Percentiles rank a stretch among this genome's conserved stretches.
These are phyloP conservation scores for Xenus cinereus DNA, from an alignment of 2,113 vertebrate genomes.

Conservation along the genomic window DNA sequence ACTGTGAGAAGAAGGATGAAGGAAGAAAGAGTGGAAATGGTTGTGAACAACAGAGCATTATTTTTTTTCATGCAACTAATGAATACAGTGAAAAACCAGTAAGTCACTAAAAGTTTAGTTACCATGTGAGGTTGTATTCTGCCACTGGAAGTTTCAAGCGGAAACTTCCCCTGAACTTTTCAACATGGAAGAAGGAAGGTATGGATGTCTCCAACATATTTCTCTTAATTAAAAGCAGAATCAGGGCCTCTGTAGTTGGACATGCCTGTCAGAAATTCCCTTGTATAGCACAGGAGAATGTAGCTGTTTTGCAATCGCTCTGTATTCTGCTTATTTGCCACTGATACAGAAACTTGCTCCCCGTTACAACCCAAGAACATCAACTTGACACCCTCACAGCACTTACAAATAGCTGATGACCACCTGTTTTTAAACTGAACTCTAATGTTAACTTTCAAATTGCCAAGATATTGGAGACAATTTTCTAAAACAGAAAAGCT, in stretches of 20 bases:
- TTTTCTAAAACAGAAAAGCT: not conserved
- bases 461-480: conserved; percentile 14
- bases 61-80: not conserved
- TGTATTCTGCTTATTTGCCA: not conserved
- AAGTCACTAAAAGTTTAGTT: not conserved
- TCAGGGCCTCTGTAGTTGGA: not conserved
- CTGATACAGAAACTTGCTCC: not conserved
- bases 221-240: not conserved
- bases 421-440: conserved; percentile 43
- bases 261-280: not conserved
- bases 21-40: not conserved
- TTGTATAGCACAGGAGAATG: not conserved
- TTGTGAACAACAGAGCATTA: not conserved
- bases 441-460: conserved; percentile 43
- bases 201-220: not conserved
- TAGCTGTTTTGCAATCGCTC: not conserved
- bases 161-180: not conserved
- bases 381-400: not conserved
- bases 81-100: not conserved
- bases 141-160: not conserved
- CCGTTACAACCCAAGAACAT: not conserved
- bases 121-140: not conserved
- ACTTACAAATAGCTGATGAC: conserved; percentile 8
- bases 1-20: not conserved
- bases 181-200: not conserved